Percentiles rank a stretch among this genome's conserved stretches.
Evolutionary conservation across 1,140 invertebrate species (phyloP).

Genomic region (Caenorhabditis inopinata): DNA sequence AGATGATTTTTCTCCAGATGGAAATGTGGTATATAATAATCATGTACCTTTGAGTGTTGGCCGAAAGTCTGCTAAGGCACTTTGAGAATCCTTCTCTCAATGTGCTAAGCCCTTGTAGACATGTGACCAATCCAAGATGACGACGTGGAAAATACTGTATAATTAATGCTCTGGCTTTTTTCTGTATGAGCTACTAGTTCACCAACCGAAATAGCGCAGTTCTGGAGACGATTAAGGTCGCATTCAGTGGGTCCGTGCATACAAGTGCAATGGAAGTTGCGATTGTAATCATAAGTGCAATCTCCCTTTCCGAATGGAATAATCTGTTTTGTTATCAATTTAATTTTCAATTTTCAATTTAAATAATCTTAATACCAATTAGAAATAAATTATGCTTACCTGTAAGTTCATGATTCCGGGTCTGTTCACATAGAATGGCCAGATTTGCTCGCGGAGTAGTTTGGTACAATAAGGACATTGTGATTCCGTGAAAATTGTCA

Average conservation of each 20-base stretch:
- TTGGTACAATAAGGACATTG: constrained; percentile 50
- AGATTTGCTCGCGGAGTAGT: constrained; percentile 47
- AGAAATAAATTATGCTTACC: background rate
- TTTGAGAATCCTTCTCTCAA: constrained; percentile 46
- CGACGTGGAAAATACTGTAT: constrained; percentile 50
- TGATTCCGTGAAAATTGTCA: constrained; percentile 49
- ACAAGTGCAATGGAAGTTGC: constrained; percentile 49
- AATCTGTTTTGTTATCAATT: constrained; percentile 42
- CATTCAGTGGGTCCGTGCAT: constrained; percentile 51
- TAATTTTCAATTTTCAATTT: no score
- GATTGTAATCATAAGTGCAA: constrained; percentile 49
- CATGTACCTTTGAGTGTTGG: constrained; percentile 45
- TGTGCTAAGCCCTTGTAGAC: constrained; percentile 43
- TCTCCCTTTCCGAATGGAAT: constrained; percentile 51
- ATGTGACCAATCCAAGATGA: constrained; percentile 49
- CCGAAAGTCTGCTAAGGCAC: constrained; percentile 45
- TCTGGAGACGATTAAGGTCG: constrained; percentile 48
- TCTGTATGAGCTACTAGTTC: background rate
- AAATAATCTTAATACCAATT: background rate
- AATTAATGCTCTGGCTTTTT: background rate
- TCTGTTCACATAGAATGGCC: constrained; percentile 47
- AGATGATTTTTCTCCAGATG: no score
- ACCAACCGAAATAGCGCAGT: constrained; percentile 49
- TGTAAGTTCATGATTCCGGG: constrained; percentile 51
- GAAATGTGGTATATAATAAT: no score